Conservation (phyloP, 2,797 vertebrate species). For the Danio jaintianensis region DNA sequence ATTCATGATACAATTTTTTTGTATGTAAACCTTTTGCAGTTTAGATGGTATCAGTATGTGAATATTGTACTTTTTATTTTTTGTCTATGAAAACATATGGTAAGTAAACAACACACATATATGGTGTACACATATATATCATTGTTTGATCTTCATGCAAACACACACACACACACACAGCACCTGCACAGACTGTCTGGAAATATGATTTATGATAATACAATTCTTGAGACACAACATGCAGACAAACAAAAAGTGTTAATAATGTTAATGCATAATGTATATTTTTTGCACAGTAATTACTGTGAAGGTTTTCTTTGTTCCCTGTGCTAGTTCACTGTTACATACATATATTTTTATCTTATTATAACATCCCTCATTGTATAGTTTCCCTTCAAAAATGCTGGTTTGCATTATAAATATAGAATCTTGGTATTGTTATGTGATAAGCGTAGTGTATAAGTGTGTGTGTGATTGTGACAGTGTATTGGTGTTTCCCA, state of each 20-base stretch:
- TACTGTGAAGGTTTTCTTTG: too few relatives aligned
- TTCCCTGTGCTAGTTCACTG: neutral
- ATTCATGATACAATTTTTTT: neutral
- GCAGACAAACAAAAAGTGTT: conserved; percentile 23
- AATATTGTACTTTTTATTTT: neutral
- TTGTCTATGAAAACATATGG: neutral
- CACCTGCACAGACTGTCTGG: conserved; percentile 16
- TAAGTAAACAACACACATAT: too few relatives aligned
- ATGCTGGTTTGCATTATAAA: too few relatives aligned
- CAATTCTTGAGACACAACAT: conserved; percentile 41
- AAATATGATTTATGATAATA: neutral
- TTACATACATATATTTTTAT: neutral
- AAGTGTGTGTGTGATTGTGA: too few relatives aligned
- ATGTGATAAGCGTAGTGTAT: too few relatives aligned
- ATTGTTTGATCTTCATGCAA: conserved; percentile 44
- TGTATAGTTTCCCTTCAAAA: too few relatives aligned
- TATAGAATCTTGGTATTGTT: too few relatives aligned
- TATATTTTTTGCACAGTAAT: conserved; percentile 11
- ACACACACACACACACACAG: conserved; percentile 47
- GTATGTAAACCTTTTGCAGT: neutral
- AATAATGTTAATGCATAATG: neutral
- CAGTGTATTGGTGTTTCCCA: too few relatives aligned
- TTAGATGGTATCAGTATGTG: neutral
- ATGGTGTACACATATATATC: neutral
- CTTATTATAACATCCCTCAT: too few relatives aligned